Conservation (phyloP, 2,797 vertebrate species). For the Distichodus sexfasciatus region DNA sequence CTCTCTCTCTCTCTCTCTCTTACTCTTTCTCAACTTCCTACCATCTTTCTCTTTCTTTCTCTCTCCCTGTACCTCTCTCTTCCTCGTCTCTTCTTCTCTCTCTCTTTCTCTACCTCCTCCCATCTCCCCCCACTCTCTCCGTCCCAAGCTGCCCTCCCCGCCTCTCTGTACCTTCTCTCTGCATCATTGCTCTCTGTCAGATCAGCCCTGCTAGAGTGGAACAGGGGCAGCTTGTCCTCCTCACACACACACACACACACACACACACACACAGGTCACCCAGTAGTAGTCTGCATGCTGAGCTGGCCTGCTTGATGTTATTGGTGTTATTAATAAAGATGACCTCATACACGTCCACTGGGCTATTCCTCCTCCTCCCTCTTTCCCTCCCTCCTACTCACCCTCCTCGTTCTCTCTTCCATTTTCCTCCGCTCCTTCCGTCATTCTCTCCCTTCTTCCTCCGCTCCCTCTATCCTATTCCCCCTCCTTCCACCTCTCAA, state of each 20-base stretch:
- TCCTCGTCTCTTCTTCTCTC: neutral
- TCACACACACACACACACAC: conserved; percentile 25
- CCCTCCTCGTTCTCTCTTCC: conserved; percentile 13
- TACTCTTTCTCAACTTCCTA: neutral
- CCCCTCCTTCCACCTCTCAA: conserved; percentile 10
- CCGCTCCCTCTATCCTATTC: neutral
- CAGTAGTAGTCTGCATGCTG: conserved; percentile 5
- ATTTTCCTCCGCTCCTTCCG: no score
- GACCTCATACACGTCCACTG: conserved; percentile 64
- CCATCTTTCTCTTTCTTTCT: neutral
- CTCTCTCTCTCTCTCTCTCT: neutral
- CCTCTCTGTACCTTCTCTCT: conserved; percentile 25
- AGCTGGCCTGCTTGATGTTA: conserved; percentile 64
- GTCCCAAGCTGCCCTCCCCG: neutral
- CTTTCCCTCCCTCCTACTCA: conserved; percentile 13
- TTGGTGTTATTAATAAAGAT: conserved; percentile 79
- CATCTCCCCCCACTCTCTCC: neutral
- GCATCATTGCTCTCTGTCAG: conserved; percentile 32
- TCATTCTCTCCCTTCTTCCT: conserved; percentile 45
- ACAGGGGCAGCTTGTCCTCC: conserved; percentile 22
- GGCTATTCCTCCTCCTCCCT: conserved; percentile 20
- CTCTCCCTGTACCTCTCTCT: neutral
- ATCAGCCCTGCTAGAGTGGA: conserved; percentile 32
- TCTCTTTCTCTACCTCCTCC: neutral
- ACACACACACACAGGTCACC: conserved; percentile 30